Conservation (phyloP, 2,797 vertebrate species). For the Urophycis tenuis region DNA sequence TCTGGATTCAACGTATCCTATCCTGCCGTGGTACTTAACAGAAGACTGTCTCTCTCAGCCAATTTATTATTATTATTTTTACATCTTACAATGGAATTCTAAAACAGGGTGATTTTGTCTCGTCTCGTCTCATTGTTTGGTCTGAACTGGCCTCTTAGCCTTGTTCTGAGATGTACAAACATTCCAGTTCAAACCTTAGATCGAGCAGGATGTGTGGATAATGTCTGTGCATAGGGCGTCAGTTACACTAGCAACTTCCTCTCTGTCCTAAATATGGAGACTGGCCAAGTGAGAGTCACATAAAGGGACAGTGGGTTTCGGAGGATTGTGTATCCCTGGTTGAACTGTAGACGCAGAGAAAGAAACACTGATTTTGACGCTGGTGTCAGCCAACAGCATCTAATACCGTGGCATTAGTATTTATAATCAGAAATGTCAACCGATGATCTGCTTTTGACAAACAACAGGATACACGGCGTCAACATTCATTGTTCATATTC, state of each 20-base stretch:
- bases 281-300: background rate
- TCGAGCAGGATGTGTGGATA: background rate
- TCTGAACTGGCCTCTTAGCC: background rate
- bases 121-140: background rate
- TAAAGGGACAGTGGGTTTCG: background rate
- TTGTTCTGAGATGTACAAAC: background rate
- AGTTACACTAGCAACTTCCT: background rate
- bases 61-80: background rate
- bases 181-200: background rate
- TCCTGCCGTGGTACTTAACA: too few relatives aligned
- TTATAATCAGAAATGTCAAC: background rate
- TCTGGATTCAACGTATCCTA: too few relatives aligned
- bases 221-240: background rate
- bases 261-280: slow-evolving; percentile 1
- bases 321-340: background rate
- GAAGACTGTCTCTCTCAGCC: background rate
- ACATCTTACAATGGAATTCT: background rate
- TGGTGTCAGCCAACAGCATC: background rate
- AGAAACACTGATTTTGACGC: background rate
- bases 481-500: too few relatives aligned
- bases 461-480: background rate
- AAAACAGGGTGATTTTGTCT: background rate
- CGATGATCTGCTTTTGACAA: background rate
- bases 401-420: background rate
- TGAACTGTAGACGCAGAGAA: background rate